Conservation (phyloP, 1,140 invertebrate genomes). For the Whitmania pigra region DNA sequence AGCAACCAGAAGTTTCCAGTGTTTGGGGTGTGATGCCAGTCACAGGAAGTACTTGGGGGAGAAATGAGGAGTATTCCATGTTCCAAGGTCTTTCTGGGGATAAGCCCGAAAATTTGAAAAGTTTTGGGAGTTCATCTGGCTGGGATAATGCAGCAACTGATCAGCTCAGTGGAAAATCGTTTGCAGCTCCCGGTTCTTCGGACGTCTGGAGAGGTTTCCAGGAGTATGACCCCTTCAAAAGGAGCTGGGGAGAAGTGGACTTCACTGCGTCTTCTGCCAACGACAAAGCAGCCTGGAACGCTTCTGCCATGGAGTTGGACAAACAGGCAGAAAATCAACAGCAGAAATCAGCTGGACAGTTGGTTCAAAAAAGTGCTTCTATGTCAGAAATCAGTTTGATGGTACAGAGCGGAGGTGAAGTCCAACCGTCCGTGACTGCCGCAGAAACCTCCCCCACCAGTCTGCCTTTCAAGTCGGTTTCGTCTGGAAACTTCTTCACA, state of each 20-base stretch:
- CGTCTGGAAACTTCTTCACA: not conserved
- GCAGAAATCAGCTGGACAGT: not conserved
- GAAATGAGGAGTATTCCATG: constrained; percentile 1
- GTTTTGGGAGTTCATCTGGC: not conserved
- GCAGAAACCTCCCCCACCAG: not conserved
- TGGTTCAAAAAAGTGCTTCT: not conserved
- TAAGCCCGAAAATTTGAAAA: not conserved
- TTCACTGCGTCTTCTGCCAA: not conserved
- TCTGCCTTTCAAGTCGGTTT: not conserved
- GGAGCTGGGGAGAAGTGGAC: constrained; percentile 4
- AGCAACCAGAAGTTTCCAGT: constrained; percentile 1
- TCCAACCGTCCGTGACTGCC: not conserved
- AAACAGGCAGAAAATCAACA: constrained; percentile 2
- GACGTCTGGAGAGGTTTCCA: too few species aligned
- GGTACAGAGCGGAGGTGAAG: not conserved
- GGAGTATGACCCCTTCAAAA: constrained; percentile 10
- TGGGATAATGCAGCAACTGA: not conserved
- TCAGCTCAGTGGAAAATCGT: too few species aligned
- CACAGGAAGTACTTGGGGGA: not conserved
- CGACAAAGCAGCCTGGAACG: too few species aligned
- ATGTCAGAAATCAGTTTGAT: not conserved
- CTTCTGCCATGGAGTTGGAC: too few species aligned
- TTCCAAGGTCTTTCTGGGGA: not conserved
- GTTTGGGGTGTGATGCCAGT: constrained; percentile 1
- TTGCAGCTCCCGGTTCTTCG: too few species aligned